Conservation (phyloP, 1,140 invertebrate species). For the Trichomalopsis sarcophagae region DNA sequence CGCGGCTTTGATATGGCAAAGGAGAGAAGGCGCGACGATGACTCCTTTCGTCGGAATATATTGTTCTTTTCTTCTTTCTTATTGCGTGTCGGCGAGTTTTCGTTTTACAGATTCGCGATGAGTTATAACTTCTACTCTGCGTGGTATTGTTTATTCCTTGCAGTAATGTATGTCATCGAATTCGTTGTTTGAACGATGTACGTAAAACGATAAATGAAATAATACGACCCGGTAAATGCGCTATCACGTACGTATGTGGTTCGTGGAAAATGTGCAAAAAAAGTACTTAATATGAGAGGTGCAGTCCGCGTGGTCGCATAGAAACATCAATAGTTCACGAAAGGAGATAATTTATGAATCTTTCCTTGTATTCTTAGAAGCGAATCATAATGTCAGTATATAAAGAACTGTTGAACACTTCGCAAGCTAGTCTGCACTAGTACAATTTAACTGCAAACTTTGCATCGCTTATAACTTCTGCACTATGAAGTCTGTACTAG, state of each 20-base stretch:
- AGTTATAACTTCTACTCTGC: neutral
- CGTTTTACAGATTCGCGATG: neutral
- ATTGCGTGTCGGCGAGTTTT: neutral
- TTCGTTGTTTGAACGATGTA: neutral
- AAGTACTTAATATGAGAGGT: too few relatives aligned
- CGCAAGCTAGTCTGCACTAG: neutral
- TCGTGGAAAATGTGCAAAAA: too few relatives aligned
- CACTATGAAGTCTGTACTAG: slow-evolving; percentile 1
- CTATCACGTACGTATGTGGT: too few relatives aligned
- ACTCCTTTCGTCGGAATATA: neutral
- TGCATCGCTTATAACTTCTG: neutral
- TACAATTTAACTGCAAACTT: neutral
- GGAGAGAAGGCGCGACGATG: neutral
- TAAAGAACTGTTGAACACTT: slow-evolving; percentile 13
- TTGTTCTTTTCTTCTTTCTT: neutral
- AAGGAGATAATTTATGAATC: slow-evolving; percentile 14
- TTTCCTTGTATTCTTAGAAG: neutral
- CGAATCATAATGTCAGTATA: slow-evolving; percentile 20
- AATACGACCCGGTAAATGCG: too few relatives aligned
- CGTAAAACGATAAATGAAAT: neutral
- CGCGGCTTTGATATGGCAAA: neutral
- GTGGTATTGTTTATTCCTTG: too few relatives aligned
- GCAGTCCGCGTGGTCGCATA: neutral
- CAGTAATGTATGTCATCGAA: neutral
- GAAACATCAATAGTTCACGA: neutral